Evolutionary conservation across 2,888 invertebrate genomes (phyloP).

Genomic region (Galerucella pusilla): DNA sequence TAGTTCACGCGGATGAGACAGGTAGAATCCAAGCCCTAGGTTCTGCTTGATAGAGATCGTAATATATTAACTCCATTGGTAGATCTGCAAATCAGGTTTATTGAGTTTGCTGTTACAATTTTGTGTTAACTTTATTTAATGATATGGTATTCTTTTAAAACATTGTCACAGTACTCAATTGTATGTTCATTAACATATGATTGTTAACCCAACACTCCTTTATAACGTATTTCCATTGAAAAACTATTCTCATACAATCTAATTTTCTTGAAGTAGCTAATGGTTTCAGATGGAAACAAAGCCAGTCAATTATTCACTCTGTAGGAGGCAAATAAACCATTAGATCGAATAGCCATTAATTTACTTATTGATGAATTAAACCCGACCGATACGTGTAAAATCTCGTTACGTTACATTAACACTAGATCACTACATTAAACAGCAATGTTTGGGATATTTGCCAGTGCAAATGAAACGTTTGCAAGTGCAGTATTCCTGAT

Average conservation of each 20-base stretch:
- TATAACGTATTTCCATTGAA: neutral
- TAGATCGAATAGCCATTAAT: constrained; percentile 42
- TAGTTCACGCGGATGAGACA: too few relatives aligned
- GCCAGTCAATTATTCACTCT: constrained; percentile 51
- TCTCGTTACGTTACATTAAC: constrained; percentile 32
- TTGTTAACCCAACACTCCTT: neutral
- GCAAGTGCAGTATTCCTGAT: too few relatives aligned
- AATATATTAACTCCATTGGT: too few relatives aligned
- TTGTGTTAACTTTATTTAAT: too few relatives aligned
- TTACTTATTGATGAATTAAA: constrained; percentile 41
- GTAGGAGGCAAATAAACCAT: constrained; percentile 44
- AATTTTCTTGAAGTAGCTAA: neutral
- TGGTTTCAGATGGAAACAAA: constrained; percentile 44
- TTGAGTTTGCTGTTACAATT: too few relatives aligned
- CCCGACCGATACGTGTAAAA: constrained; percentile 30
- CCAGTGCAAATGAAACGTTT: neutral
- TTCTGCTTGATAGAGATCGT: too few relatives aligned
- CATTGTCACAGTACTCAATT: neutral
- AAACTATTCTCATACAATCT: neutral
- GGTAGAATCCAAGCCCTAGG: too few relatives aligned
- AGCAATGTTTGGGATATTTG: constrained; percentile 20
- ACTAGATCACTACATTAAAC: constrained; percentile 31
- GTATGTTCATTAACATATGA: neutral
- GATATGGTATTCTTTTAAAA: too few relatives aligned
- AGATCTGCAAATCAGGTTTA: too few relatives aligned